Conservation (phyloP, 1,140 invertebrate genomes). For the Drosophila pseudoananassae region DNA sequence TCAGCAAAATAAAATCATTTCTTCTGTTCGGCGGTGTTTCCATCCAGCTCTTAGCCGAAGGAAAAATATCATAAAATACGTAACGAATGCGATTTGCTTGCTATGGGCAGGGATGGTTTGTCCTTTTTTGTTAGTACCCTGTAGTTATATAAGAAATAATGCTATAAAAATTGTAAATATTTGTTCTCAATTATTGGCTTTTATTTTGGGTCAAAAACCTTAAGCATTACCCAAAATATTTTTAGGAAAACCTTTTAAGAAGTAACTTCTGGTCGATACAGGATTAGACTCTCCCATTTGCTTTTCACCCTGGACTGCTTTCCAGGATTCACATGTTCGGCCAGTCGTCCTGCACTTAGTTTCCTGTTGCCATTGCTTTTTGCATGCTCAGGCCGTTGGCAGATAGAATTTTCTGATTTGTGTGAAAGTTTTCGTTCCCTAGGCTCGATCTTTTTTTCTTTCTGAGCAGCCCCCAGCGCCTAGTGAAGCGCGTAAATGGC, state of each 20-base stretch:
- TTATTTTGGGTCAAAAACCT: too few relatives aligned
- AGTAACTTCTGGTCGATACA: neutral
- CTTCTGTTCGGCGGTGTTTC: conserved; percentile 35
- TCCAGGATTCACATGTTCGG: conserved; percentile 54
- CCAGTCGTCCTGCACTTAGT: conserved; percentile 56
- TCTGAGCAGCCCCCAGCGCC: conserved; percentile 19
- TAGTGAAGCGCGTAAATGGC: conserved; percentile 75
- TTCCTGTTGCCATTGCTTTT: conserved; percentile 59
- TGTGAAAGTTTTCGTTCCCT: conserved; percentile 62
- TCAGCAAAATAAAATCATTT: conserved; percentile 79
- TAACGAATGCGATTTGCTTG: conserved; percentile 76
- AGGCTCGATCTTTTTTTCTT: conserved; percentile 10
- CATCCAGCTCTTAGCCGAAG: conserved; percentile 41
- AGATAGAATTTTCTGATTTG: conserved; percentile 76
- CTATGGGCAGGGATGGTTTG: neutral
- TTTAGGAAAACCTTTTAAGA: neutral
- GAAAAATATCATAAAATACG: conserved; percentile 76
- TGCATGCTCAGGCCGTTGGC: conserved; percentile 70
- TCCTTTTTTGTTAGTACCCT: conserved; percentile 1
- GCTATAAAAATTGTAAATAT: neutral
- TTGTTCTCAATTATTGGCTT: neutral
- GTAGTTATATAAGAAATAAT: neutral
- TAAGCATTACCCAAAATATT: too few relatives aligned
- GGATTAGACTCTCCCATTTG: too few relatives aligned
- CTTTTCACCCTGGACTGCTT: neutral